A percentile compares a stretch with the other conserved stretches of the same genome.
These are phyloP conservation scores for Anthophora plumipes DNA, from an alignment of 2,888 invertebrate genomes.

Conservation along the genomic window DNA sequence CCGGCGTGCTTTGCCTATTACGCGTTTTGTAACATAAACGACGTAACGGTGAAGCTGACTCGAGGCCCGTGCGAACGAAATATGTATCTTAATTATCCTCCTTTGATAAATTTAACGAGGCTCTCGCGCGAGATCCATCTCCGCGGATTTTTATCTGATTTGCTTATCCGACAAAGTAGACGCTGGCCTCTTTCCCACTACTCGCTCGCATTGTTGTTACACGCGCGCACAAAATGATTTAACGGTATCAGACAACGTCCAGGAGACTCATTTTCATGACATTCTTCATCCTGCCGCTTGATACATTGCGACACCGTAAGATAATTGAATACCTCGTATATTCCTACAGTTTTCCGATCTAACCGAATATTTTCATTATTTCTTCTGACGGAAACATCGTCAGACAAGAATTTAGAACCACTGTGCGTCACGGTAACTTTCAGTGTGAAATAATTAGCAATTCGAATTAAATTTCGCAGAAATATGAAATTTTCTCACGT, in stretches of 20 bases:
- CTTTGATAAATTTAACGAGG: constrained; percentile 57
- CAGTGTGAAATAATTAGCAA: too few relatives aligned
- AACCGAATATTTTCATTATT: background rate
- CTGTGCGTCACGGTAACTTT: too few relatives aligned
- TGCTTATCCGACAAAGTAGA: constrained; percentile 34
- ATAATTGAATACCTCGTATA: background rate
- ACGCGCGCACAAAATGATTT: constrained; percentile 42
- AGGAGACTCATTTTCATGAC: background rate
- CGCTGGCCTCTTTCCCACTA: constrained; percentile 37
- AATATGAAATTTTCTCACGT: too few relatives aligned
- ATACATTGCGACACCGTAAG: constrained; percentile 9
- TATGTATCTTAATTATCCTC: constrained; percentile 55
- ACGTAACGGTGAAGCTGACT: constrained; percentile 48
- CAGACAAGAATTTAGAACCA: too few relatives aligned
- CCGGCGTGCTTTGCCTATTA: constrained; percentile 37
- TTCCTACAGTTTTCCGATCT: background rate
- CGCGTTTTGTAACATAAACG: constrained; percentile 52
- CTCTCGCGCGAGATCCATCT: constrained; percentile 44
- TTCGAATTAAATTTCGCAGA: too few relatives aligned
- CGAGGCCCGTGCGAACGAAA: constrained; percentile 47
- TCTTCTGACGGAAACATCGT: too few relatives aligned
- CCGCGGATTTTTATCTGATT: constrained; percentile 49
- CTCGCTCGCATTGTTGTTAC: constrained; percentile 31
- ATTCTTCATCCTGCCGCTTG: background rate
- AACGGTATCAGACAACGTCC: constrained; percentile 44